These are phyloP conservation scores for Anoplopoma fimbria DNA, from an alignment of 2,113 vertebrate genomes.

Conservation along the genomic window DNA sequence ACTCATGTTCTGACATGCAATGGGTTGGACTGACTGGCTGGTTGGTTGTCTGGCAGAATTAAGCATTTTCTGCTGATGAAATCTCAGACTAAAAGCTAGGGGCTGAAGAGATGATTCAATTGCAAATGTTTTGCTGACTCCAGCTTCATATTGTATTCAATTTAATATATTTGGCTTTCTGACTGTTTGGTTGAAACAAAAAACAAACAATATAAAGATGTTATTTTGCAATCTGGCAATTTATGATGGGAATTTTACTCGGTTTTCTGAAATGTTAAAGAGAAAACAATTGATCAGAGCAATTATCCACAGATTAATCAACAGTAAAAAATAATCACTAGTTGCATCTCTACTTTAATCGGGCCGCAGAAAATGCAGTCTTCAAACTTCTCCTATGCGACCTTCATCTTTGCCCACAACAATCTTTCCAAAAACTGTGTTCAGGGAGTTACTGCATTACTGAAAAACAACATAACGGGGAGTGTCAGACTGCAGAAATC, in stretches of 20 bases:
- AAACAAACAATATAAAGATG: neutral
- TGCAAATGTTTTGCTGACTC: neutral
- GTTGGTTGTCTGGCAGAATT: neutral
- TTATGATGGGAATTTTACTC: neutral
- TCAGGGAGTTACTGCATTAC: slow-evolving; percentile 6
- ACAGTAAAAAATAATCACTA: neutral
- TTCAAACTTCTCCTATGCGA: neutral
- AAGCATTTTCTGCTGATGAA: neutral
- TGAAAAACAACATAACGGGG: neutral
- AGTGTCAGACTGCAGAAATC: slow-evolving; percentile 18
- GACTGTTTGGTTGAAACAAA: neutral
- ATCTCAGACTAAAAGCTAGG: too few relatives aligned
- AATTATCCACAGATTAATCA: neutral
- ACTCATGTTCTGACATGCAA: neutral
- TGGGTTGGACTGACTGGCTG: neutral
- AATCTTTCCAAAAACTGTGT: neutral
- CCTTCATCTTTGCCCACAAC: neutral
- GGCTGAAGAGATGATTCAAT: neutral
- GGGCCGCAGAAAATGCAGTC: neutral
- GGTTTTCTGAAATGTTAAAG: neutral
- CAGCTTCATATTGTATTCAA: neutral
- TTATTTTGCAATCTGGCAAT: neutral
- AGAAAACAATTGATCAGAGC: neutral
- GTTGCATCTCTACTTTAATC: neutral
- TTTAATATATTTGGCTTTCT: neutral